Conservation (phyloP, 2,797 vertebrate species). For the Otolemur crassicaudatus region DNA sequence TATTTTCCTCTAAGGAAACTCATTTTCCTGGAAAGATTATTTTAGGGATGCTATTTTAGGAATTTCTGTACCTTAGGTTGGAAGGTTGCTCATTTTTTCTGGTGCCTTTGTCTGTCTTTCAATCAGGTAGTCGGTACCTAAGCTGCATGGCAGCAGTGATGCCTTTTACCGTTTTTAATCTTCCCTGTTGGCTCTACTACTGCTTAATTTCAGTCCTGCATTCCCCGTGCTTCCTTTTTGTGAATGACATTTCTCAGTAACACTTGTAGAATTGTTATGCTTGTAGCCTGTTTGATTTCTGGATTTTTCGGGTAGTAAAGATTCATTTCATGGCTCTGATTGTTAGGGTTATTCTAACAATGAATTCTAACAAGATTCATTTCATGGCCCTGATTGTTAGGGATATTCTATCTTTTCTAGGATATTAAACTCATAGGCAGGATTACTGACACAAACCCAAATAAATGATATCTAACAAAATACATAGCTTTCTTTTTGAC, state of each 20-base stretch:
- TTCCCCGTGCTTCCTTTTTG: background rate
- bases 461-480: background rate
- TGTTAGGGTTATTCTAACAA: background rate
- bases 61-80: background rate
- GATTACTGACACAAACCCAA: background rate
- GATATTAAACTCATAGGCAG: background rate
- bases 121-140: fast-evolving
- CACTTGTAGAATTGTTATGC: too few relatives aligned
- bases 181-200: background rate
- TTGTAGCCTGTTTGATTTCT: background rate
- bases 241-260: background rate
- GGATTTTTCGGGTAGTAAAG: background rate
- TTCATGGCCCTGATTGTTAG: background rate
- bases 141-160: background rate
- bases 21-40: background rate
- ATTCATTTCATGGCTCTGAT: background rate
- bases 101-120: background rate
- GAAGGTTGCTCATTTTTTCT: background rate
- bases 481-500: background rate
- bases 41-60: background rate
- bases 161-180: background rate
- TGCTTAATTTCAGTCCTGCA: background rate
- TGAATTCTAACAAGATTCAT: too few relatives aligned
- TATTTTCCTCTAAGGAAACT: background rate
- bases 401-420: background rate